Evolutionary conservation across 1,140 invertebrate species (phyloP).

Genomic region (Drosophila burlai): DNA sequence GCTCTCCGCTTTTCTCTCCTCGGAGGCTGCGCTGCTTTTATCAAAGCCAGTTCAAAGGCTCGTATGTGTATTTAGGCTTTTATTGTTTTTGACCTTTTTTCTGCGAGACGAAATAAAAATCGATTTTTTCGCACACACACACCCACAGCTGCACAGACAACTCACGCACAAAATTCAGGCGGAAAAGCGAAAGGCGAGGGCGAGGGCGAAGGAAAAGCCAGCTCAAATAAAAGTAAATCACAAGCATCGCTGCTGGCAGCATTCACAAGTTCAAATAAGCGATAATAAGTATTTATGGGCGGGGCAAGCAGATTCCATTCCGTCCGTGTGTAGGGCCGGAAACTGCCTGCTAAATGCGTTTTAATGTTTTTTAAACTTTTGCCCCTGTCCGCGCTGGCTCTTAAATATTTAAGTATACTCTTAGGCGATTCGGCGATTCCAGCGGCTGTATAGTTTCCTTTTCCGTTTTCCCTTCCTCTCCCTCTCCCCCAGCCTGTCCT

Average conservation of each 20-base stretch:
- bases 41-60: slow-evolving; percentile 81
- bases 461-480: slow-evolving; percentile 1
- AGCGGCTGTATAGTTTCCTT: slow-evolving; percentile 46
- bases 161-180: slow-evolving; percentile 33
- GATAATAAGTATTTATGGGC: slow-evolving; percentile 83
- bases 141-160: slow-evolving; percentile 21
- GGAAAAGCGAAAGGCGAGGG: slow-evolving; percentile 7
- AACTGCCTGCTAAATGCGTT: slow-evolving; percentile 76
- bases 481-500: not conserved
- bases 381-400: slow-evolving; percentile 4
- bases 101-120: slow-evolving; percentile 62
- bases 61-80: slow-evolving; percentile 82
- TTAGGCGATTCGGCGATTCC: slow-evolving; percentile 55
- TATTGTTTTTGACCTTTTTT: slow-evolving; percentile 83
- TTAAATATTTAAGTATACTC: slow-evolving; percentile 80
- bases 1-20: slow-evolving; percentile 10
- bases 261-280: slow-evolving; percentile 82
- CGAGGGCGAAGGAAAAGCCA: slow-evolving; percentile 42
- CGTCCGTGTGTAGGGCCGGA: slow-evolving; percentile 29
- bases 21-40: slow-evolving; percentile 60
- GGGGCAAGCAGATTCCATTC: slow-evolving; percentile 38
- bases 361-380: slow-evolving; percentile 75
- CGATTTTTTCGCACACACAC: slow-evolving; percentile 60
- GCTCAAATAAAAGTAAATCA: slow-evolving; percentile 74
- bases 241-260: slow-evolving; percentile 50